A percentile compares a stretch with the other conserved stretches of the same genome.
These are phyloP conservation scores for Periphyllus acericola DNA, from an alignment of 2,888 invertebrate species.

Conservation along the genomic window DNA sequence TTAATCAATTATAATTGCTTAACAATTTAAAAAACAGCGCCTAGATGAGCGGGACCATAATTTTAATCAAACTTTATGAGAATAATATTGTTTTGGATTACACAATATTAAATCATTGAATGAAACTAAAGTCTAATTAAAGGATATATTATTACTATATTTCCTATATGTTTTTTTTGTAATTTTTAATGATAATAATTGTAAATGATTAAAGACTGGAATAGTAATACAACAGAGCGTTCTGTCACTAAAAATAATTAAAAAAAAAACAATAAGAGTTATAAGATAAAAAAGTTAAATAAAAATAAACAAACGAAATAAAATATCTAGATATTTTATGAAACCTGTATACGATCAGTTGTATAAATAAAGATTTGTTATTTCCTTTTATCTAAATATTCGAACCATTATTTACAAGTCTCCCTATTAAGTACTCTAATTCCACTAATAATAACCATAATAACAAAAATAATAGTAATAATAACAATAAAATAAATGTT, in stretches of 20 bases:
- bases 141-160: conserved; percentile 35
- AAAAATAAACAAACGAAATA: neutral
- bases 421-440: conserved; percentile 9
- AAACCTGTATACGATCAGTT: conserved; percentile 7
- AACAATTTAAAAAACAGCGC: conserved; percentile 58
- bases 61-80: conserved; percentile 16
- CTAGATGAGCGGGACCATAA: conserved; percentile 58
- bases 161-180: conserved; percentile 28
- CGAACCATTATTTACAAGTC: conserved; percentile 7
- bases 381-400: conserved; percentile 23
- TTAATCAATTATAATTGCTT: conserved; percentile 47
- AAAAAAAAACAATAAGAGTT: conserved; percentile 20
- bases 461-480: neutral
- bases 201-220: conserved; percentile 6
- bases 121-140: conserved; percentile 42
- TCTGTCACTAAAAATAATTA: conserved; percentile 10
- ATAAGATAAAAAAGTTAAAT: neutral
- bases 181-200: conserved; percentile 25
- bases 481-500: conserved; percentile 6
- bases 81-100: conserved; percentile 38
- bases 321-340: neutral
- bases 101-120: conserved; percentile 33
- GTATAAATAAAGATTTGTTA: conserved; percentile 20
- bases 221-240: conserved; percentile 24
- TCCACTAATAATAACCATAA: conserved; percentile 18